Evolutionary conservation across 2,797 vertebrate species (phyloP).

Genomic region (Ataeniobius toweri): DNA sequence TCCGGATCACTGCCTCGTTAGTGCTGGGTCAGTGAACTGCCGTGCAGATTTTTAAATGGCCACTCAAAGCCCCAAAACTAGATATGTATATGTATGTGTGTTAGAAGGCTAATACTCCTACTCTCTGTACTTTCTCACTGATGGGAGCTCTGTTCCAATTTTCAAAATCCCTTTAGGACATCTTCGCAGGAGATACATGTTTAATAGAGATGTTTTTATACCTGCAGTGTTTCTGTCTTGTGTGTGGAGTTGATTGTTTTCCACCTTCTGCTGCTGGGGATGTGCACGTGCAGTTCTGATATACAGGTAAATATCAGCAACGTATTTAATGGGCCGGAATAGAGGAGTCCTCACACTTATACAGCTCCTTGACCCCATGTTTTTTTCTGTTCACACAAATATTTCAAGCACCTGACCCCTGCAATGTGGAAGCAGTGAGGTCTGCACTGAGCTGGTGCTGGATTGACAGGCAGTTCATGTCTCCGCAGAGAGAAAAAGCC

Average conservation of each 20-base stretch:
- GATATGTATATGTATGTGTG: conserved; percentile 31
- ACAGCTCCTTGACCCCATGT: conserved; percentile 56
- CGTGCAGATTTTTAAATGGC: conserved; percentile 78
- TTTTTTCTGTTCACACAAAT: conserved; percentile 40
- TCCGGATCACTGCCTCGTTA: conserved; percentile 64
- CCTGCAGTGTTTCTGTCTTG: conserved; percentile 33
- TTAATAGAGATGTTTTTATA: conserved; percentile 54
- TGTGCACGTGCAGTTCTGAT: conserved; percentile 26
- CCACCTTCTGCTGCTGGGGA: conserved; percentile 20
- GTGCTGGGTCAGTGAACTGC: conserved; percentile 79
- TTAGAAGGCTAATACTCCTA: conserved; percentile 16
- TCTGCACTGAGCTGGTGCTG: conserved; percentile 53
- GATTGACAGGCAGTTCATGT: conserved; percentile 68
- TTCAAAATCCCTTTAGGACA: conserved; percentile 29
- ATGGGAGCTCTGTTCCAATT: conserved; percentile 51
- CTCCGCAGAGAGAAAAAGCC: conserved; percentile 50
- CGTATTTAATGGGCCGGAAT: conserved; percentile 66
- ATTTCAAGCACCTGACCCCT: conserved; percentile 52
- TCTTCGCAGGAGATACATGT: conserved; percentile 33
- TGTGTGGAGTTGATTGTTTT: conserved; percentile 19
- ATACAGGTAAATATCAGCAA: conserved; percentile 57
- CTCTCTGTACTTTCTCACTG: conserved; percentile 62
- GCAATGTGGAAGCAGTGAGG: conserved; percentile 46
- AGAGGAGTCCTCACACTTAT: conserved; percentile 47
- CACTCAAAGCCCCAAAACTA: conserved; percentile 65